phyloP scores from a whole-genome alignment of 2,113 vertebrate genomes.

The Hydrochoerus hydrochaeris region DNA sequence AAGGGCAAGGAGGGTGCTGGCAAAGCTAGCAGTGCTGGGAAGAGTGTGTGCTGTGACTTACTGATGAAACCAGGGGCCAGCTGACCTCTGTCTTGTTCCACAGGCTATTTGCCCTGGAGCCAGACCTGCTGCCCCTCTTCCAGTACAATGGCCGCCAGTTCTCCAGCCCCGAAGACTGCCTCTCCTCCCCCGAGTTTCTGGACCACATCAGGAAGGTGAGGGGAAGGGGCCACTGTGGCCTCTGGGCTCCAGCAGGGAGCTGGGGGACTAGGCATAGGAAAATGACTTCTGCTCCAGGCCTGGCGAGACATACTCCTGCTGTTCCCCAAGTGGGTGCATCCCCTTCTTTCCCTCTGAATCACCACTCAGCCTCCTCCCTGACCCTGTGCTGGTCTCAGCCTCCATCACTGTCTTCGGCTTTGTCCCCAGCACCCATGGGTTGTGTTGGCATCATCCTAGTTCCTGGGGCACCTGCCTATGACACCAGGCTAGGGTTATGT shows the following conservation, averaged over 20 bases:
- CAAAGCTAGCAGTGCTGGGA: neutral
- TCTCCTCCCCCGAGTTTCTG: slow-evolving; percentile 94
- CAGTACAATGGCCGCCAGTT: slow-evolving; percentile 92
- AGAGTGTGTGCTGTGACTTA: neutral
- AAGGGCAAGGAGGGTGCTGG: neutral
- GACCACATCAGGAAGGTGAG: slow-evolving; percentile 97
- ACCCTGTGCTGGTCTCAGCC: neutral
- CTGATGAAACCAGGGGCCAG: neutral
- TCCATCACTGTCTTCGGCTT: neutral
- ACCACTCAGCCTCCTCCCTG: neutral
- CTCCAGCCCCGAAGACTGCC: slow-evolving; percentile 92
- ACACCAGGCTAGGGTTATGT: neutral
- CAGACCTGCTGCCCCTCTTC: slow-evolving; percentile 93
- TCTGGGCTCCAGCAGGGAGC: neutral
- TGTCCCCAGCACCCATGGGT: neutral
- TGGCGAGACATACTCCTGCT: neutral
- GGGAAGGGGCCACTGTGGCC: neutral
- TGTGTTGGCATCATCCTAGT: neutral
- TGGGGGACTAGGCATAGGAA: neutral
- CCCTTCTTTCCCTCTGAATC: neutral
- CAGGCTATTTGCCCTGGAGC: slow-evolving; percentile 96
- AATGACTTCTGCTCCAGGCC: neutral
- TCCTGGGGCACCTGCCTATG: neutral
- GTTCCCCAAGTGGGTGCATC: neutral
- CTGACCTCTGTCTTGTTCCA: neutral